Evolutionary conservation across 2,797 vertebrate species (phyloP), one percentile per base, ranked within the genome.

Genomic region (Toxotes lorentzi): DNA sequence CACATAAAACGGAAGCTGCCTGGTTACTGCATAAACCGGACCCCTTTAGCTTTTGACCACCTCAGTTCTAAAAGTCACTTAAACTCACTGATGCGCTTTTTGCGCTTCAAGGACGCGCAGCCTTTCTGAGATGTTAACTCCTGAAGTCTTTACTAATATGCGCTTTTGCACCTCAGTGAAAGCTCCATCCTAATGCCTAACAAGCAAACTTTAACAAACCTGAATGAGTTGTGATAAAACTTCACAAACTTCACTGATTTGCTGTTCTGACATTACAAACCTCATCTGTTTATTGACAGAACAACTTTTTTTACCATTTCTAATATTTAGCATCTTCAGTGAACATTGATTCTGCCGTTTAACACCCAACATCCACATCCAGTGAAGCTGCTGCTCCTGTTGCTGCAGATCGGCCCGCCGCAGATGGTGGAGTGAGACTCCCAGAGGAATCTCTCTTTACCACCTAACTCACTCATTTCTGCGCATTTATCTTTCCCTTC

Each of bases 321-420:
- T 76, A 60, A 70, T 43, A 24, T 47, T 30, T 74, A 75, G 71
- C 54, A 35, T n/a, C 35, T n/a, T 23, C 17, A 24, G 41, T 58
- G 23, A 13, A 13, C 38, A 16, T 13, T 72, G 14, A 34, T 47
- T 13, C 32, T 4, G 8, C 6, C 24, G 0, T 45, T 14, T 56
- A 60, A 59, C 45, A 19, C 72, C 24, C 56, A 65, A 79, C 40
- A 78, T 79, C 45, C 14, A 51, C 72, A 72, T 48, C 48, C 56
- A 60, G 38, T 63, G 72, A 78, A 45, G 62, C 57, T 67, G 4
- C 17, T 45, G 48, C 64, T 67, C n/a, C 66, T 16, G 53, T 56
- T 14, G 64, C 73, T 58, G 56, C 34, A 51, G 59, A 64, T 43
- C 30, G 54, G 38, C 23, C 73, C 24, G n/a, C 50, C 4, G 2